A percentile compares a stretch with the other conserved stretches of the same genome.
These are phyloP conservation scores for Nycticryphes semicollaris DNA, from an alignment of 2,113 vertebrate species.

Conservation along the genomic window DNA sequence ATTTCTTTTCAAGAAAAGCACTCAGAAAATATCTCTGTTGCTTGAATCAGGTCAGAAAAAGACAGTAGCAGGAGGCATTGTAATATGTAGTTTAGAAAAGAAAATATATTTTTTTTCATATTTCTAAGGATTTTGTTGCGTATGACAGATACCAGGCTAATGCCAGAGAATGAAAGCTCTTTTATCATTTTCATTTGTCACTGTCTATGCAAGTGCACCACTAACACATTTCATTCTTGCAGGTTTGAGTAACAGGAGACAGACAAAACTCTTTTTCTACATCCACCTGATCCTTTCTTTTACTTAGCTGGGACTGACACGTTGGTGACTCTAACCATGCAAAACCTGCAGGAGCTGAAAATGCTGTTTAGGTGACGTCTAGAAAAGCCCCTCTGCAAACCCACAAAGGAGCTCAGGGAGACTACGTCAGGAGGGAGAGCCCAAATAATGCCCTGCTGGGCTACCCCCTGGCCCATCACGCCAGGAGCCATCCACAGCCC, in stretches of 20 bases:
- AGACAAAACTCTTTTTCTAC: not conserved
- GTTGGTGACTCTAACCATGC: not conserved
- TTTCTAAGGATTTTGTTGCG: not conserved
- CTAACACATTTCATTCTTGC: not conserved
- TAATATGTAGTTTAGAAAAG: not conserved
- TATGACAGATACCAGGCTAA: not conserved
- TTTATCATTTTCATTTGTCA: not conserved
- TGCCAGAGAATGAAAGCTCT: not conserved
- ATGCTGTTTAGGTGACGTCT: not conserved
- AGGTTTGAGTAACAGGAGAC: not conserved
- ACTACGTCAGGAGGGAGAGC: not conserved
- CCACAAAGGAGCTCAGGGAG: not conserved
- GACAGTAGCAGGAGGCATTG: not conserved
- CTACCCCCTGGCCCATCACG: not conserved
- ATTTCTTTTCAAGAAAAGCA: constrained; percentile 1
- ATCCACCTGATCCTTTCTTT: not conserved
- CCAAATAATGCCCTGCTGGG: not conserved
- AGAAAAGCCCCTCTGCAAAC: not conserved
- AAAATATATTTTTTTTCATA: not conserved
- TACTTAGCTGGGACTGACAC: not conserved
- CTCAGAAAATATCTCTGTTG: not conserved
- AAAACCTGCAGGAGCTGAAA: not conserved
- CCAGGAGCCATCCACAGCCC: not conserved
- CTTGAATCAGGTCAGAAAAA: not conserved
- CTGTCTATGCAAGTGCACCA: not conserved